Evolutionary conservation across 2,113 vertebrate species (phyloP).

Genomic region (Ceratotherium simum): DNA sequence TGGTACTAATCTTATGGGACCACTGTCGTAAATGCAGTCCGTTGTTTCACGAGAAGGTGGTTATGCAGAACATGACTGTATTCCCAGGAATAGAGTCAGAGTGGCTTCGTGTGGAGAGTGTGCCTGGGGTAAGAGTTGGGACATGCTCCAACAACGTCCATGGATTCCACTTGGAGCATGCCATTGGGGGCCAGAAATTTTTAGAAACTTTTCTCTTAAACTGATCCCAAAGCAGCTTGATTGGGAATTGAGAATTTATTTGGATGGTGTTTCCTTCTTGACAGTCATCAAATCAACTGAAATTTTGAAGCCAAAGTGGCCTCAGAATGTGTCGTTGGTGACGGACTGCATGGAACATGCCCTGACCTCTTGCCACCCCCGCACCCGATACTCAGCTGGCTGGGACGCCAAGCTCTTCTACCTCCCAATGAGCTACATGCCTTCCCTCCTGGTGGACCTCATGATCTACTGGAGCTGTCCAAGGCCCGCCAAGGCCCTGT

Average conservation of each 20-base stretch:
- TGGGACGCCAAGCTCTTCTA: slow-evolving; percentile 92
- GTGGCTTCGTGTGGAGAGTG: too few species aligned
- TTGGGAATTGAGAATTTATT: not conserved
- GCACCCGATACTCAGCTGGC: slow-evolving; percentile 87
- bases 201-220: not conserved
- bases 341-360: slow-evolving; percentile 92
- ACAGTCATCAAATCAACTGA: accelerated
- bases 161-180: not conserved
- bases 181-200: not conserved
- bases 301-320: accelerated
- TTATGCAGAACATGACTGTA: too few species aligned
- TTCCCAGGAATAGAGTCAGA: not conserved
- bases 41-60: too few species aligned
- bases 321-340: slow-evolving; percentile 70
- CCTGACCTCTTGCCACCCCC: slow-evolving; percentile 88
- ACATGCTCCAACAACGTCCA: too few species aligned
- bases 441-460: not conserved
- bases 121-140: too few species aligned
- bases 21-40: too few species aligned
- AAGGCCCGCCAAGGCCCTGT: not conserved
- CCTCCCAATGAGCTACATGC: slow-evolving; percentile 89
- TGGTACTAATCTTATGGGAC: too few species aligned
- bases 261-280: not conserved
- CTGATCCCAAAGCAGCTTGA: too few species aligned
- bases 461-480: accelerated